phyloP scores from a whole-genome alignment of 2,797 vertebrate genomes.

The Premnoplex brunnescens region DNA sequence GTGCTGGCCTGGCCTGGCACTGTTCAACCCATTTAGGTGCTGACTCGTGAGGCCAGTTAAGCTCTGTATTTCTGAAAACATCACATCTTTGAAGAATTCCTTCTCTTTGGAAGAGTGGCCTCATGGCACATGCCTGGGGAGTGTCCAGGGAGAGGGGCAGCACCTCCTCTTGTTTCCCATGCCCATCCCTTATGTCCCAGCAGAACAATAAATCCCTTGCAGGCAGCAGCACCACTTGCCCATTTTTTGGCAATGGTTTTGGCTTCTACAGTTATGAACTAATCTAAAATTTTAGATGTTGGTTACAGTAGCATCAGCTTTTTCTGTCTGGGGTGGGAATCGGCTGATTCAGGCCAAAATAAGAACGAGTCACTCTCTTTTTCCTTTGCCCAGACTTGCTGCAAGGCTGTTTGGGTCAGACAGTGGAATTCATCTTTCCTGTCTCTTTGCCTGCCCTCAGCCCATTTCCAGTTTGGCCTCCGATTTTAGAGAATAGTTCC shows the following conservation, averaged over 20 bases:
- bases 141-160: background rate
- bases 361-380: background rate
- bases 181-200: background rate
- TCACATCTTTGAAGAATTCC: background rate
- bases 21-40: accelerated
- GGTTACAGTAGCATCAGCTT: background rate
- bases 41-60: accelerated
- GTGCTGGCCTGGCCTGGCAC: background rate
- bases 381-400: background rate
- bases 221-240: background rate
- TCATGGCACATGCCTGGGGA: background rate
- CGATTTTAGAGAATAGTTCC: background rate
- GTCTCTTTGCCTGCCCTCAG: background rate
- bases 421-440: background rate
- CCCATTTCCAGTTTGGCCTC: background rate
- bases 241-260: background rate
- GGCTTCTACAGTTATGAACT: background rate
- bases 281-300: background rate
- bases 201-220: background rate
- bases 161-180: background rate
- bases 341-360: background rate
- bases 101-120: background rate
- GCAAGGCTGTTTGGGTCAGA: background rate
- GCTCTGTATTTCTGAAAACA: background rate
- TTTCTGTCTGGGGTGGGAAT: background rate